Percentiles rank a stretch among this genome's conserved stretches.
Evolutionary conservation across 37 sponge, comb jelly and placozoan species (phyloP).

Genomic region (Chondrosia reniformis): DNA sequence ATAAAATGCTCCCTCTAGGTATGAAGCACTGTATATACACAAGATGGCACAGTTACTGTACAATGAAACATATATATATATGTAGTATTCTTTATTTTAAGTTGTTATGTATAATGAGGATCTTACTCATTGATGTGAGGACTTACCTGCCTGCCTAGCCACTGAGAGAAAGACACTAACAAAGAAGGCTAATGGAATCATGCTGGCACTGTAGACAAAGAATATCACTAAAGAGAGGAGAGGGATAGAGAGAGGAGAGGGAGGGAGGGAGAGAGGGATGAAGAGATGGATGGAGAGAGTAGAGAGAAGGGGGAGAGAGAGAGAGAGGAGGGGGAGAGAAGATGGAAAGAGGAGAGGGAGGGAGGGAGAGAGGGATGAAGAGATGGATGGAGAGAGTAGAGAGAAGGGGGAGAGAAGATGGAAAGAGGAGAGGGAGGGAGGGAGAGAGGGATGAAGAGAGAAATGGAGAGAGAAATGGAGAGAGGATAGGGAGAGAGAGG

Average conservation of each 20-base stretch:
- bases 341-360: neutral
- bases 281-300: neutral
- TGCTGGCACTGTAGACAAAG: conserved; percentile 64
- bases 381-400: neutral
- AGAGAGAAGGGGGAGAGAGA: neutral
- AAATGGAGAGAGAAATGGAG: conserved; percentile 25
- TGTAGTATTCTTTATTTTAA: too few relatives aligned
- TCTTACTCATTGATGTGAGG: too few relatives aligned
- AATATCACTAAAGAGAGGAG: conserved; percentile 51
- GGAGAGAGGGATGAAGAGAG: conserved; percentile 19
- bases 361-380: neutral
- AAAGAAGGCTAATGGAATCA: conserved; percentile 82
- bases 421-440: conserved; percentile 15
- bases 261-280: neutral
- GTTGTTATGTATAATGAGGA: too few relatives aligned
- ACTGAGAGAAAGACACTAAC: conserved; percentile 72
- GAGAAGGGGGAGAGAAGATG: neutral
- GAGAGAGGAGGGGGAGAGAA: neutral
- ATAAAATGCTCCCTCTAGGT: too few relatives aligned
- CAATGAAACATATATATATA: too few relatives aligned
- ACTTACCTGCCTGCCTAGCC: conserved; percentile 57
- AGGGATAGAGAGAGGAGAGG: neutral
- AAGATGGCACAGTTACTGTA: too few relatives aligned
- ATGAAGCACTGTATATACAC: too few relatives aligned
- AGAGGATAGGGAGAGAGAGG: neutral